Evolutionary conservation across 2,888 invertebrate genomes (phyloP), one percentile per base, ranked within the genome.

Genomic region (Mesoligia furuncula): DNA sequence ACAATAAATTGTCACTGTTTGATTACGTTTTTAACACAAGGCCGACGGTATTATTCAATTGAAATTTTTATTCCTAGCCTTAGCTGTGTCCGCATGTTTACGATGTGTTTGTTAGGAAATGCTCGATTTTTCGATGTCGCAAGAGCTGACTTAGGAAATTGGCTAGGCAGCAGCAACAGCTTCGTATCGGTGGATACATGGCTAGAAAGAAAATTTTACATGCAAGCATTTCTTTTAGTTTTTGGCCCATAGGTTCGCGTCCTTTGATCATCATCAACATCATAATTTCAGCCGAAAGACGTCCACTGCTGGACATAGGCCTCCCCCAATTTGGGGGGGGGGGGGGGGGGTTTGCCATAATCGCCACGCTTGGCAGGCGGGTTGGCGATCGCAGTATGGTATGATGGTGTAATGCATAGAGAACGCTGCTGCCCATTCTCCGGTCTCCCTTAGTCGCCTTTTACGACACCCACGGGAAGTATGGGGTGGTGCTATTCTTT

Each of bases 11-110:
- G 91, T 89, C 83, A 89, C 88, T 89, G 90, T 90, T 91, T 91
- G 90, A 91, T 90, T 87, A 87, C 85, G 82, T 84, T 90, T 89
- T 91, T 91, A 90, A 83, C 86, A 78, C 90, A 90, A 91, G 92
- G 93, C 80, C 90, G 76, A 77, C 68, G 79, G 87, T 85, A 93
- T 93, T 91, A 92, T 93, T 92, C 93, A 93, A 93, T 93, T 92
- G 90, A 90, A 80, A 80, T 85, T 89, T 89, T 89, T 91, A 87
- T 85, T 86, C 77, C 81, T 79, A 80, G 81, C 79, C 83, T 81
- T 85, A 73, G 59, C 67, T 68, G 51, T 86, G 62, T 75, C 74
- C 80, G 65, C 36, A 70, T 79, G 59, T 57, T 85, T 73, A 57
- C n/a, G 36, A 27, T 75, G 73, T 77, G 31, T 39, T 57, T 31